Evolutionary conservation across 2,888 invertebrate species (phyloP), one percentile per base, ranked within the genome.

Genomic region (Tolmerus cingulatus): DNA sequence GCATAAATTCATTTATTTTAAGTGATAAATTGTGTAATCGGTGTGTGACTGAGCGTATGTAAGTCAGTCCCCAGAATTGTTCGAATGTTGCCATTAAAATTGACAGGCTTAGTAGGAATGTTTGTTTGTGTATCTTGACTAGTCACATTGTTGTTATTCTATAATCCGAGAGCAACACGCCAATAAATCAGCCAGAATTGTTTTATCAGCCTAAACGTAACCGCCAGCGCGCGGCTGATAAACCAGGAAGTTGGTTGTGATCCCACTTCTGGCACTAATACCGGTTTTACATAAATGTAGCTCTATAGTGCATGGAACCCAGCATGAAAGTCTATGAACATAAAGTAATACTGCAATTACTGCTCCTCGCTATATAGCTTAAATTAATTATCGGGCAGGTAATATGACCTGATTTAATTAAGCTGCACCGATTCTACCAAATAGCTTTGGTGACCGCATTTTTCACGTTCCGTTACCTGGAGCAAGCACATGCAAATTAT

Each of bases 21-120:
- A 79, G 79, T 79, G 79, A 79, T 79, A 79, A 79, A 79, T 79
- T 79, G 27, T 79, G 79, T 79, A 79, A 79, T 79, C 46, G 79
- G 51, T 51, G 46, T 79, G 27, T 16, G 79, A 51, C 46, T 51
- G 51, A 27, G 79, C 51, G 9, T 51, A 79, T 55, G 51, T 51
- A n/a, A 79, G 51, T 51, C 30, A n/a, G n/a, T n/a, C 43, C 43
- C 43, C 23, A 46, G 79, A 51, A 55, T 14, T 55, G 27, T 34
- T 66, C 66, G 66, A 23, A 66, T 66, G 23, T 66, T 66, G 27
- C 66, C 51, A 40, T 27, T 27, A 19, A 40, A 46, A 51, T 34
- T 51, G 78, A 55, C 9, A 27, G 51, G 16, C 14, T 27, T 51
- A 27, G 79, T 14, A 78, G 37, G 7, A 43, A 19, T 46, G 27